Conservation (phyloP, 2,888 invertebrate genomes). For the Stramonita haemastoma region DNA sequence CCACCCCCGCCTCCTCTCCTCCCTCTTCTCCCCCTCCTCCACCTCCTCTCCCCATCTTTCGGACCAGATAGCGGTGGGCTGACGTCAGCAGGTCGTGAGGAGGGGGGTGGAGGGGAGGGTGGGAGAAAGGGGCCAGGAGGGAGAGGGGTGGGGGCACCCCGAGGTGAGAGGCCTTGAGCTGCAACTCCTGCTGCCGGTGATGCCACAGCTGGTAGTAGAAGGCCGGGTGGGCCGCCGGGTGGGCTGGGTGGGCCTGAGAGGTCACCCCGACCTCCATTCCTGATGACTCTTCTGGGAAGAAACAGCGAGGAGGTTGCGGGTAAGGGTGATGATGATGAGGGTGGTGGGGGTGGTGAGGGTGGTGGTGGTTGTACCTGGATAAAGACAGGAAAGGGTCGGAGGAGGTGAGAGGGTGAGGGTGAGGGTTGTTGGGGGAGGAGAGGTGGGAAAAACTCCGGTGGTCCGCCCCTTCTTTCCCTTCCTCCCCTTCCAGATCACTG, state of each 20-base stretch:
- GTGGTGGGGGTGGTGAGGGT: not conserved
- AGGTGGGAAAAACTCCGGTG: not conserved
- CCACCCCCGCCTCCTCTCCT: not conserved
- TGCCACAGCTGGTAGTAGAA: slow-evolving; percentile 18
- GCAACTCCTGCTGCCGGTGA: not conserved
- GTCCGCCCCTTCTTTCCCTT: not conserved
- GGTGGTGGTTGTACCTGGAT: not conserved
- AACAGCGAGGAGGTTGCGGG: not conserved
- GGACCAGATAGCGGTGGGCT: not conserved
- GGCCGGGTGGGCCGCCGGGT: slow-evolving; percentile 10
- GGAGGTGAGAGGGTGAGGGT: not conserved
- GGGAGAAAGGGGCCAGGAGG: not conserved
- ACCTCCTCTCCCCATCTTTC: not conserved
- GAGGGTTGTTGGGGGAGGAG: not conserved
- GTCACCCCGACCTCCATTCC: not conserved
- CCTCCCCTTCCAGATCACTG: slow-evolving; percentile 7
- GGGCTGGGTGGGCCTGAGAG: not conserved
- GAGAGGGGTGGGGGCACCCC: not conserved
- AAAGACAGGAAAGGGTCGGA: not conserved
- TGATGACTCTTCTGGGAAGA: not conserved
- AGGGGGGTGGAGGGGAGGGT: not conserved
- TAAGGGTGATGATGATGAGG: no score
- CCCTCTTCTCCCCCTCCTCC: not conserved
- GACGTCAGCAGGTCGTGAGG: not conserved
- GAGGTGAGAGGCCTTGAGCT: slow-evolving; percentile 1